phyloP scores from a whole-genome alignment of 2,113 vertebrate species.

The Paralichthys olivaceus region DNA sequence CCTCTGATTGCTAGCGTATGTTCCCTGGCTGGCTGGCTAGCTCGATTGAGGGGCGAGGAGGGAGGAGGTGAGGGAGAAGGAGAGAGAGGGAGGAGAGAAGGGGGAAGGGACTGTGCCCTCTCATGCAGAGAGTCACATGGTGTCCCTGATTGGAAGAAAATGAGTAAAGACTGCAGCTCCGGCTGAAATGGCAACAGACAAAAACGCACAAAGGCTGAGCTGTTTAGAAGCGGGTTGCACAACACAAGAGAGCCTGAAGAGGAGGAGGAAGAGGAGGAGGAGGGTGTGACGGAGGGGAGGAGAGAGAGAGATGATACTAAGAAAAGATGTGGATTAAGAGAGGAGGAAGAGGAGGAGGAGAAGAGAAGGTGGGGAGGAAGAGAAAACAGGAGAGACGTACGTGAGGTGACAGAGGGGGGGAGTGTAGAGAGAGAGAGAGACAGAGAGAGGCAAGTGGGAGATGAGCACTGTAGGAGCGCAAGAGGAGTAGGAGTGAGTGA shows the following conservation, averaged over 20 bases:
- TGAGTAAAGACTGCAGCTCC: constrained; percentile 83
- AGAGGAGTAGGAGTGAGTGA: constrained; percentile 40
- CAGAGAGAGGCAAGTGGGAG: constrained; percentile 57
- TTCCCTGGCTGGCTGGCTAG: constrained; percentile 69
- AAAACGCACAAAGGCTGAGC: constrained; percentile 81
- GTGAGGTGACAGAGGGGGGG: constrained; percentile 14
- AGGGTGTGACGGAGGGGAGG: constrained; percentile 50
- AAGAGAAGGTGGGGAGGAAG: constrained; percentile 27
- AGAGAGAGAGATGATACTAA: constrained; percentile 50
- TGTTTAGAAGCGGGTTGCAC: constrained; percentile 80
- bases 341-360: constrained; percentile 52
- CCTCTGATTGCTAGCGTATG: constrained; percentile 78
- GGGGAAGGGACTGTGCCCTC: constrained; percentile 79
- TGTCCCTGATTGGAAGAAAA: constrained; percentile 85
- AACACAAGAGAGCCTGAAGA: constrained; percentile 71
- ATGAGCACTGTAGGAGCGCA: constrained; percentile 58
- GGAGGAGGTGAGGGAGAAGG: constrained; percentile 3
- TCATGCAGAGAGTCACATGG: constrained; percentile 85
- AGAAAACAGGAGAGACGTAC: constrained; percentile 36
- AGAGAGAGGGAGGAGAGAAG: constrained; percentile 38
- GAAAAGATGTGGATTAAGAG: constrained; percentile 64
- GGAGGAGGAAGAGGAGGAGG: constrained; percentile 37
- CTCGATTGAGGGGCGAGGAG: constrained; percentile 22
- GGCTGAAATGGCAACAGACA: constrained; percentile 83
- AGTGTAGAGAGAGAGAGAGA: neutral